Percentiles rank a stretch among this genome's conserved stretches.
These are phyloP conservation scores for Dynastes hyllus DNA, from an alignment of 2,888 invertebrate species.

Conservation along the genomic window DNA sequence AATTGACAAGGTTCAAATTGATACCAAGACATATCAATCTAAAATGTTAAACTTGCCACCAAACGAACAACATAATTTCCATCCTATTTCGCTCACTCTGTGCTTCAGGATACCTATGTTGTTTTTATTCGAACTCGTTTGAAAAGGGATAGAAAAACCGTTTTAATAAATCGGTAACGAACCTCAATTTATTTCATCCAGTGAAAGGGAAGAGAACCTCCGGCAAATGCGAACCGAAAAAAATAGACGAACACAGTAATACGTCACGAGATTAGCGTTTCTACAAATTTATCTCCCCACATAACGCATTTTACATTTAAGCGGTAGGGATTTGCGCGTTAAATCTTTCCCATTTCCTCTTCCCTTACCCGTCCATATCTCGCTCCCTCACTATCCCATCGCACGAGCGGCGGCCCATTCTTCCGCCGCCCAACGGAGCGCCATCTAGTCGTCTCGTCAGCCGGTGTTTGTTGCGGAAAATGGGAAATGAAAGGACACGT, in stretches of 20 bases:
- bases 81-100: no score
- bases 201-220: background rate
- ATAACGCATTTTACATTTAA: constrained; percentile 64
- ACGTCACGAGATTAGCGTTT: constrained; percentile 30
- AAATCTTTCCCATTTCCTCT: constrained; percentile 63
- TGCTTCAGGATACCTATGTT: no score
- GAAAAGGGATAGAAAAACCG: background rate
- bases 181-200: background rate
- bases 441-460: constrained; percentile 12
- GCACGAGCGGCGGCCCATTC: no score
- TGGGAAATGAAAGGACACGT: constrained; percentile 66
- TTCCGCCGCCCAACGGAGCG: no score
- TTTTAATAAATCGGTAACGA: constrained; percentile 1
- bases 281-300: constrained; percentile 29
- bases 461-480: constrained; percentile 31
- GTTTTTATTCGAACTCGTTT: background rate
- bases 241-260: constrained; percentile 23
- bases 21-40: no score
- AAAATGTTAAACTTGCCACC: no score
- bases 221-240: background rate
- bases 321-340: constrained; percentile 62
- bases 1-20: no score
- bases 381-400: background rate
- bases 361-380: constrained; percentile 34
- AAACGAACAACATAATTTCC: no score